Percentiles rank a stretch among this genome's conserved stretches.
phyloP scores from a whole-genome alignment of 2,888 invertebrate genomes.

The Unio delphinus region DNA sequence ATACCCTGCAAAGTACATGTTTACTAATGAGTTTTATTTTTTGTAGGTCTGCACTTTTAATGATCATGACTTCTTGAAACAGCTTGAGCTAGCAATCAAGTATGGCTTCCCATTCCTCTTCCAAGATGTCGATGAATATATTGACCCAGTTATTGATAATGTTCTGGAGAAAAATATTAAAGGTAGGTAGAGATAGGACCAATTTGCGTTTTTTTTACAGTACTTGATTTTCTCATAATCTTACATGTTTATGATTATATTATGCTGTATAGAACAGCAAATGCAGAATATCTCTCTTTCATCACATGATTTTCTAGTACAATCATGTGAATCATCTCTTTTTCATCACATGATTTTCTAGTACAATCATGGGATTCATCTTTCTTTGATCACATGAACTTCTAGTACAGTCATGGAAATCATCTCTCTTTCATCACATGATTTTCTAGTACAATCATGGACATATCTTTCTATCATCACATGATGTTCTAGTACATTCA shows the following conservation, averaged over 20 bases:
- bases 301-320: background rate
- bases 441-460: too few relatives aligned
- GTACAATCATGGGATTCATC: too few relatives aligned
- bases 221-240: background rate
- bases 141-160: constrained; percentile 92
- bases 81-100: constrained; percentile 89
- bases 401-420: too few relatives aligned
- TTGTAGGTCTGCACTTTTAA: constrained; percentile 80
- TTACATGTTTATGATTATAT: too few relatives aligned
- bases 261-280: too few relatives aligned
- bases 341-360: too few relatives aligned
- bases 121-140: constrained; percentile 92
- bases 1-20: background rate
- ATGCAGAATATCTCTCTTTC: background rate
- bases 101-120: constrained; percentile 91
- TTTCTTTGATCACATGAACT: too few relatives aligned
- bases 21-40: background rate
- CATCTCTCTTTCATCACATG: too few relatives aligned
- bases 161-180: constrained; percentile 89
- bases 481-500: too few relatives aligned
- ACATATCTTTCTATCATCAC: too few relatives aligned
- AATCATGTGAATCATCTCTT: too few relatives aligned
- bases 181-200: constrained; percentile 72
- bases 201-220: background rate
- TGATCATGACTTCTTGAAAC: constrained; percentile 87